phyloP scores from a whole-genome alignment of 1,140 invertebrate genomes.

The Cyrtorhinus lividipennis region DNA sequence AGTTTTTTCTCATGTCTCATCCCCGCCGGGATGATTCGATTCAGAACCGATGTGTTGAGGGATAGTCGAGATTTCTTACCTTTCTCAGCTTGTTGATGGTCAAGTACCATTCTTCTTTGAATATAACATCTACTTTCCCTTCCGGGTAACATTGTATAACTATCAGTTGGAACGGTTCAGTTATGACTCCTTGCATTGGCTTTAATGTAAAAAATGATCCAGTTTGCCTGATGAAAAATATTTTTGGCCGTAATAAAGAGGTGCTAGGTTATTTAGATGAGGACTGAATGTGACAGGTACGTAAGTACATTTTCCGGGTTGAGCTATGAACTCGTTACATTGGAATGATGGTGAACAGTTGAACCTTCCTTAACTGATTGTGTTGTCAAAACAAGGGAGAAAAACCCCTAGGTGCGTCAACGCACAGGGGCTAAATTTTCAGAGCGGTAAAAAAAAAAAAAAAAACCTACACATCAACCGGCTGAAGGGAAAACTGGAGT shows the following conservation, averaged over 20 bases:
- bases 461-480: no score
- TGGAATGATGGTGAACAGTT: not conserved
- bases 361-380: not conserved
- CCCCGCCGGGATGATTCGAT: no score
- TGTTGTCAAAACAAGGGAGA: not conserved
- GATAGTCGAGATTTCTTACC: no score
- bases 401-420: not conserved
- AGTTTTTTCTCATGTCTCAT: no score
- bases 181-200: not conserved
- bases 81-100: not conserved
- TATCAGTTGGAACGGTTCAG: not conserved
- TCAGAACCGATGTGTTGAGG: no score
- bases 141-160: not conserved
- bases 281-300: no score
- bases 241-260: not conserved
- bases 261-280: no score
- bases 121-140: not conserved
- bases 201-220: not conserved
- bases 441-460: no score
- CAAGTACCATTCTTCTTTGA: slow-evolving; percentile 7
- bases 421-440: no score
- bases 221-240: not conserved
- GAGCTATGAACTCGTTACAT: not conserved
- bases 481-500: not conserved
- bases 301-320: not conserved